These are phyloP conservation scores for Ashinkailepas kermadecensis DNA, from an alignment of 2,888 invertebrate species.

Conservation along the genomic window DNA sequence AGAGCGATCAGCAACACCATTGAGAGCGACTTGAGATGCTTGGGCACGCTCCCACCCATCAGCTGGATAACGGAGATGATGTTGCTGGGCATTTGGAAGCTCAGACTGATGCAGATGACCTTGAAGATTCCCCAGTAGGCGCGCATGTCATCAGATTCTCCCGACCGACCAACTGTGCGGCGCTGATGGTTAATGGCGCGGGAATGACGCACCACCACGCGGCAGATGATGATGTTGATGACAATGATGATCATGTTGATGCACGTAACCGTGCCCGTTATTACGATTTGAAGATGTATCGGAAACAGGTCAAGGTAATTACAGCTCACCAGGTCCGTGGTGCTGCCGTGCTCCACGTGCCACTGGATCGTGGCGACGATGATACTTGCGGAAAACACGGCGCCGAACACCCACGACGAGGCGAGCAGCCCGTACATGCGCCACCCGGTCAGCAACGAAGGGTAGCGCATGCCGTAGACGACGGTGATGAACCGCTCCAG, in stretches of 20 bases:
- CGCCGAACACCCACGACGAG: background rate
- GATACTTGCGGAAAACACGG: no score
- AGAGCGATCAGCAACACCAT: background rate
- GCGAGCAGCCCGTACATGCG: background rate
- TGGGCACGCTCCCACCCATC: background rate
- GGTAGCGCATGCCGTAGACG: background rate
- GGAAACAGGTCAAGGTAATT: background rate
- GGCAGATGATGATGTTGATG: background rate
- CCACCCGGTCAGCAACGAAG: background rate
- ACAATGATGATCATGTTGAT: background rate
- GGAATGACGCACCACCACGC: background rate
- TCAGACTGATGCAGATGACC: background rate
- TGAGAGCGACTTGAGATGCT: background rate
- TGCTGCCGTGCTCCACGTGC: no score
- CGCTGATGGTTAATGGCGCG: background rate
- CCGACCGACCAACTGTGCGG: background rate
- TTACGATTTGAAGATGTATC: background rate
- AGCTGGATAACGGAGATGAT: background rate
- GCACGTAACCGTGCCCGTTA: background rate
- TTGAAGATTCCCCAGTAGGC: slow-evolving; percentile 8
- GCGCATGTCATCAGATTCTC: background rate
- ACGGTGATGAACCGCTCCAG: background rate
- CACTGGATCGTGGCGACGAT: no score
- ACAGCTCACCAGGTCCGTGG: background rate
- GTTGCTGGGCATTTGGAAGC: background rate